Evolutionary conservation across 2,113 vertebrate genomes (phyloP).

Genomic region (Gallinago media): DNA sequence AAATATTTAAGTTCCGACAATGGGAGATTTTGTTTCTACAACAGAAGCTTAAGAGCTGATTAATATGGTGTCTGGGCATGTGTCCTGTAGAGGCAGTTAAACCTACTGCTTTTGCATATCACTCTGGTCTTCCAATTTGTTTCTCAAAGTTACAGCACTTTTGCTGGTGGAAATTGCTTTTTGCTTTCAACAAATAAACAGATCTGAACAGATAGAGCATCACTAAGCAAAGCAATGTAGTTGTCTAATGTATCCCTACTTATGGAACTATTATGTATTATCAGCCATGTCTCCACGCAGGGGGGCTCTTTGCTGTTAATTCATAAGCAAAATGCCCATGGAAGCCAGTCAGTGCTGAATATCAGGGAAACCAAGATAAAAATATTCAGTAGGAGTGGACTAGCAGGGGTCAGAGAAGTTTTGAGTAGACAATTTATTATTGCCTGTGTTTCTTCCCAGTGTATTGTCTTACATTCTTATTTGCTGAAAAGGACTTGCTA

Average conservation of each 20-base stretch:
- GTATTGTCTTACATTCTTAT: background rate
- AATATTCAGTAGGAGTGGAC: background rate
- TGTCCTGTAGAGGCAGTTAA: background rate
- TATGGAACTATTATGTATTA: background rate
- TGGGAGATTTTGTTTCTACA: background rate
- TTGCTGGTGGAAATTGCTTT: background rate
- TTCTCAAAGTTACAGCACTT: background rate
- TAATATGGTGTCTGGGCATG: background rate
- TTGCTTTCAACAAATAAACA: background rate
- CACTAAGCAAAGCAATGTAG: background rate
- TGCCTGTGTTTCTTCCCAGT: background rate
- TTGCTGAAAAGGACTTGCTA: background rate
- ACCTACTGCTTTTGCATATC: background rate
- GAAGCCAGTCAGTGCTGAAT: background rate
- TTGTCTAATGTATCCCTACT: background rate
- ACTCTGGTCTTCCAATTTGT: background rate
- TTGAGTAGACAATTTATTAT: background rate
- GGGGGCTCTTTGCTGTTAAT: background rate
- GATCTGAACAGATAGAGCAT: conserved; percentile 3
- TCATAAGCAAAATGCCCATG: background rate
- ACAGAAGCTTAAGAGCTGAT: background rate
- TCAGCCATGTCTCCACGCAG: background rate
- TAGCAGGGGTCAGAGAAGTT: background rate
- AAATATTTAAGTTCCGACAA: background rate
- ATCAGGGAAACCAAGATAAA: background rate